Evolutionary conservation across 2,113 vertebrate genomes (phyloP), one percentile per base, ranked within the genome.

Genomic region (Bungarus multicinctus): DNA sequence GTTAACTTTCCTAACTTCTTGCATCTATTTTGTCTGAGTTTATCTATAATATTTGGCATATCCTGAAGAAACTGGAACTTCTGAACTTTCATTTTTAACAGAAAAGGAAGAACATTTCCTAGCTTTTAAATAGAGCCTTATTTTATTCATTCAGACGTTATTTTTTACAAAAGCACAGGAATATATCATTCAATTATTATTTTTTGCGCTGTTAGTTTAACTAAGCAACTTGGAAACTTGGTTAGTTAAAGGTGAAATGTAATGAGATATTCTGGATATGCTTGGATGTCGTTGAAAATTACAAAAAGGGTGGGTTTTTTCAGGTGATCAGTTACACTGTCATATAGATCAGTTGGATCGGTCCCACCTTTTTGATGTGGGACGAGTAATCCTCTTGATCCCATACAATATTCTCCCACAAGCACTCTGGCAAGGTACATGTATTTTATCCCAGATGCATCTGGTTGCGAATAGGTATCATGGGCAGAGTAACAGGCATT

Each of bases 211-310:
- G 20, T 3, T 39, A 81, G 16, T 81, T 81, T 34, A 81, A 69
- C 30, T 69, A 69, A 74, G 16, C n/a, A 85, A 39, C 3, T 55
- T 25, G 85, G 25, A 39, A 39, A 27, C 25, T 60, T 27, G 52
- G 27, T 3, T 52, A 9, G 1, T 10, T 95, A 88, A 98, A 98
- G 9, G 97, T 98, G 95, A 88, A 98, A 98, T 22, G 98, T 98
- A 95, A 98, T 98, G 0, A 99, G 96, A 81, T 98, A 98, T 89
- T 98, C 98, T 22, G 98, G 98, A 88, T 99, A 99, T 1, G 98
- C 98, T 92, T 98, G 98, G 39, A 97, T 95, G 85, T 99, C 98
- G 88, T 94, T 96, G 94, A 98, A 99, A 87, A 98, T 96, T 0
- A 99, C 92, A 86, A 98, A 99, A 95, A 98, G 97, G 23, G 81